Base-by-base conservation (phyloP, 2,888 invertebrate species). In the Aspidapion aeneum region DNA sequence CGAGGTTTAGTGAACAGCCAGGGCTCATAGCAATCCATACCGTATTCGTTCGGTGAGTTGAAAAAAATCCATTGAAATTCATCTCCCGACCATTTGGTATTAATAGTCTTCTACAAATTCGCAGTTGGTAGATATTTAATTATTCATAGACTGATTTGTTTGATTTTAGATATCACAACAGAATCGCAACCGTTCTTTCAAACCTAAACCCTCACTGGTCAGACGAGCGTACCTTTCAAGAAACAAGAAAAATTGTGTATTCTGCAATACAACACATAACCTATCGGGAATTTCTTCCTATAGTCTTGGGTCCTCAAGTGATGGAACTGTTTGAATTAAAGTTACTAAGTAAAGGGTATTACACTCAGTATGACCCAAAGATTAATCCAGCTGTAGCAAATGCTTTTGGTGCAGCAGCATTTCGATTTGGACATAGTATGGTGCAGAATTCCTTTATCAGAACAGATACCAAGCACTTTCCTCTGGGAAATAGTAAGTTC, bases 141-240 rank as follows among this genome's bases (percentile, higher is more conserved):
- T n/a, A n/a, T n/a, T n/a, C n/a, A n/a, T n/a, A n/a, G n/a, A n/a
- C n/a, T n/a, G n/a, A n/a, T n/a, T n/a, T n/a, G n/a, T n/a, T n/a
- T n/a, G n/a, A n/a, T 35, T 35, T 12, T 12, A 35, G 91, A 63
- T 87, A 89, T 68, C 93, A 93, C 76, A 89, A 85, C 76, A 86
- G 89, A 65, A 83, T 95, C 70, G 91, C 93, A 1, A 83, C 85
- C 68, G 86, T 87, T 70, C 77, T 96, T 51, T 84, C 87, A 2
- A 84, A 85, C 56, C 74, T 93, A 51, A 96, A 96, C 81, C 86
- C 87, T 0, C 90, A 91, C 72, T 96, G 96, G 96, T 89, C 88
- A 72, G 95, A 96, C 74, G 94, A 95, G 75, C 89, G 90, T 75
- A 82, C 92, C 12, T 94, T 90, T 76, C 93, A 94, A 74, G 95